A percentile compares a stretch with the other conserved stretches of the same genome.
Conservation (phyloP, 2,797 vertebrate genomes). For the Sylvia borin region DNA sequence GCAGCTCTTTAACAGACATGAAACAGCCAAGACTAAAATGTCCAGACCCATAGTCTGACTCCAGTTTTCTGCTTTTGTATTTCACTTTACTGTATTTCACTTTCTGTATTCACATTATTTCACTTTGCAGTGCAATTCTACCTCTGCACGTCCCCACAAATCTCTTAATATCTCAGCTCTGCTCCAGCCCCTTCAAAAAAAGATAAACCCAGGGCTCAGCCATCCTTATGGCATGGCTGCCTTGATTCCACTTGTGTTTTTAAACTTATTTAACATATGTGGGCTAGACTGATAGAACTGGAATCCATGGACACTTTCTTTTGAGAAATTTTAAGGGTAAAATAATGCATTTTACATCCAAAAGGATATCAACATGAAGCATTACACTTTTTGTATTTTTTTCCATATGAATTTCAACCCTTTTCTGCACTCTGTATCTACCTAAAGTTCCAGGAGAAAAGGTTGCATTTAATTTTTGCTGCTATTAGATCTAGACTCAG, state of each 20-base stretch:
- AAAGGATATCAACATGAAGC: not conserved
- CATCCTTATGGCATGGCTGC: not conserved
- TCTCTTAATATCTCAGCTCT: not conserved
- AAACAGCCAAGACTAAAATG: not conserved
- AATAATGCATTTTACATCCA: not conserved
- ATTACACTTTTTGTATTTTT: not conserved
- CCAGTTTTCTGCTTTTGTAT: not conserved
- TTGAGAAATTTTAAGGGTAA: not conserved
- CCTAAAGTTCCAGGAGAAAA: not conserved
- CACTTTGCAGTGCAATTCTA: not conserved
- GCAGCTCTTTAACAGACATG: not conserved
- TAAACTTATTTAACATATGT: not conserved
- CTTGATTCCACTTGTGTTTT: not conserved
- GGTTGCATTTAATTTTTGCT: not conserved
- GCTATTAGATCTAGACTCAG: not conserved
- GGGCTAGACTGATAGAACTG: not conserved
- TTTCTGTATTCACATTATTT: no score
- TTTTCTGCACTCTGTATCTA: not conserved
- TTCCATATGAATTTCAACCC: not conserved
- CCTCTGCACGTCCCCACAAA: not conserved
- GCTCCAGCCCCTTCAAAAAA: not conserved
- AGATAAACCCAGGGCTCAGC: not conserved
- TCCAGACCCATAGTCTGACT: not conserved
- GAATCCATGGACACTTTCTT: not conserved
- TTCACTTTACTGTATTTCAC: no score